Conservation (phyloP, 2,888 invertebrate species). For the Erannis defoliaria region DNA sequence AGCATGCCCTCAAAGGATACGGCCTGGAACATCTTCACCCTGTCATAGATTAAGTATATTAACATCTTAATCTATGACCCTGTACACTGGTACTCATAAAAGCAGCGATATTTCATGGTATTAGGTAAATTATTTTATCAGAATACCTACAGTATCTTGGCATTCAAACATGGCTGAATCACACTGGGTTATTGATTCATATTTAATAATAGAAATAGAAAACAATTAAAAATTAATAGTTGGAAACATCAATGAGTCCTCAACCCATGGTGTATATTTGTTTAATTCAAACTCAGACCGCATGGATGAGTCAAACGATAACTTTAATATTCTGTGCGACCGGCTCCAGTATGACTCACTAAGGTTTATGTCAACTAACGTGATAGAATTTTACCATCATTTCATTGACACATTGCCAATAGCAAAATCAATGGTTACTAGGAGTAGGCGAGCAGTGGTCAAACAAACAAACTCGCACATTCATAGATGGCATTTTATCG, state of each 20-base stretch:
- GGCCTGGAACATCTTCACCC: no score
- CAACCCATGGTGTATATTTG: conserved; percentile 22
- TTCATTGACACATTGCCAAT: conserved; percentile 36
- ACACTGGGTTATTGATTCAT: not conserved
- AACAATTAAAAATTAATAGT: conserved; percentile 15
- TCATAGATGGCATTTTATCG: no score
- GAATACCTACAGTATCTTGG: no score
- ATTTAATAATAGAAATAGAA: not conserved
- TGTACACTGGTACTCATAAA: no score
- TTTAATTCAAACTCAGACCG: conserved; percentile 28
- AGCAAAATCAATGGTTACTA: not conserved
- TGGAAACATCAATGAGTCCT: conserved; percentile 43
- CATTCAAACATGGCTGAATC: not conserved
- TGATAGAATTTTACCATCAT: conserved; percentile 51
- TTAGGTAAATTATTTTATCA: no score
- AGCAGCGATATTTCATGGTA: no score
- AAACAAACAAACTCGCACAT: not conserved
- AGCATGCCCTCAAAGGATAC: no score
- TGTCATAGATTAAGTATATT: no score
- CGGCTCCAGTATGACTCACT: conserved; percentile 45
- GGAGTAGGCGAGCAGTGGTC: not conserved
- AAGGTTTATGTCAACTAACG: conserved; percentile 45
- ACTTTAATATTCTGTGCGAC: conserved; percentile 56
- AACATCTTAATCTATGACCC: no score
- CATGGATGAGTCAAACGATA: conserved; percentile 36